Percentiles rank a stretch among this genome's conserved stretches.
These are phyloP conservation scores for Drosophila lacicola DNA, from an alignment of 2,888 invertebrate species.

Conservation along the genomic window DNA sequence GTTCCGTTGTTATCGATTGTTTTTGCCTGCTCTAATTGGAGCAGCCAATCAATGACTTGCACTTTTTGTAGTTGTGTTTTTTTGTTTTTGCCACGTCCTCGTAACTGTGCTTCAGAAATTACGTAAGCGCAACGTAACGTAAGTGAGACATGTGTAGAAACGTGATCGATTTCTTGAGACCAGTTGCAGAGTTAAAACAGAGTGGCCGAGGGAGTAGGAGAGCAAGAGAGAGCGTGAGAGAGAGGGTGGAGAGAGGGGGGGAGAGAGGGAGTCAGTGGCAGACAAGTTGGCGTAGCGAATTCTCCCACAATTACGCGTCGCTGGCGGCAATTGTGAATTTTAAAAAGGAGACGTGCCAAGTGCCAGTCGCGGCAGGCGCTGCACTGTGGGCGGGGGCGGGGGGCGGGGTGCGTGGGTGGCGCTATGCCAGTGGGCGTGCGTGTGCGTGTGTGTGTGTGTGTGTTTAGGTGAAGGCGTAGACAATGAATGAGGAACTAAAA, in stretches of 20 bases:
- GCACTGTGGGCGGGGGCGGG: conserved; percentile 5
- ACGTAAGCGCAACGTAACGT: conserved; percentile 75
- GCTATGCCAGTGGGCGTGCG: conserved; percentile 1
- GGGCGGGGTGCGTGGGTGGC: conserved; percentile 6
- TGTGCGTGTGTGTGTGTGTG: not conserved
- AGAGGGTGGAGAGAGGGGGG: conserved; percentile 15
- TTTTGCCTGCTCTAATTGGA: conserved; percentile 46
- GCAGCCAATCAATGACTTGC: conserved; percentile 43
- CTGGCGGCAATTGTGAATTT: conserved; percentile 83
- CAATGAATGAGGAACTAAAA: conserved; percentile 76
- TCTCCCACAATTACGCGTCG: conserved; percentile 80
- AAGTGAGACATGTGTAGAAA: conserved; percentile 79
- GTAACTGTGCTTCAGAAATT: conserved; percentile 41
- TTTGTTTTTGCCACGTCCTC: conserved; percentile 45
- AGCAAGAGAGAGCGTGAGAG: not conserved
- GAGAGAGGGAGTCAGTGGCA: conserved; percentile 35
- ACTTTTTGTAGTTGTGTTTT: conserved; percentile 8
- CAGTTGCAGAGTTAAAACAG: conserved; percentile 11
- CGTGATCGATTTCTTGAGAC: conserved; percentile 78
- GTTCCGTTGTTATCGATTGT: conserved; percentile 32
- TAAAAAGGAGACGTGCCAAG: conserved; percentile 82
- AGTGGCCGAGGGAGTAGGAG: not conserved
- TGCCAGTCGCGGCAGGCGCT: conserved; percentile 44
- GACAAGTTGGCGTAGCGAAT: conserved; percentile 78
- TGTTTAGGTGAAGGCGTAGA: conserved; percentile 51